Evolutionary conservation across 2,113 vertebrate genomes (phyloP).

Genomic region (Labeo catla): DNA sequence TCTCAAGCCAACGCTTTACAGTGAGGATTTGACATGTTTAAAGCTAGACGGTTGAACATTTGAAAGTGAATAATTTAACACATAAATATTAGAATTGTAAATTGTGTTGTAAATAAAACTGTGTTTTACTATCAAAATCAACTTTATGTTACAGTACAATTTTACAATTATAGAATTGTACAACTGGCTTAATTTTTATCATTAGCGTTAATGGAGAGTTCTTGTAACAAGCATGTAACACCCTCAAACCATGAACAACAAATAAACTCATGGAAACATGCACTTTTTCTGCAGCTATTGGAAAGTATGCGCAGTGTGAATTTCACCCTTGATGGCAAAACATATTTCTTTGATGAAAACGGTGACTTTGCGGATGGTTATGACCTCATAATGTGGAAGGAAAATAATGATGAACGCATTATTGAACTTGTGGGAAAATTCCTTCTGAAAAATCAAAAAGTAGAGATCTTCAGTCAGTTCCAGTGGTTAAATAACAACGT

Average conservation of each 20-base stretch:
- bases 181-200: too few species aligned
- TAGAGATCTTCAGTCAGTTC: conserved; percentile 46
- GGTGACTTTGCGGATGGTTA: conserved; percentile 69
- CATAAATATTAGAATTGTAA: too few species aligned
- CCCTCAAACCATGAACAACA: neutral
- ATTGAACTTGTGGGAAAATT: conserved; percentile 60
- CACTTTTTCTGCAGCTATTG: conserved; percentile 66
- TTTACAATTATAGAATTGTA: too few species aligned
- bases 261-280: neutral
- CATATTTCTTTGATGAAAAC: conserved; percentile 60
- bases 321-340: conserved; percentile 54
- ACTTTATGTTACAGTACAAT: too few species aligned
- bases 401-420: neutral
- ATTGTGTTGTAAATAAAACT: too few species aligned
- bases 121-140: too few species aligned
- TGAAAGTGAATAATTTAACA: too few species aligned
- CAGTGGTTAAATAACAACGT: conserved; percentile 60
- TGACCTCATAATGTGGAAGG: conserved; percentile 64
- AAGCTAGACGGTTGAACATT: too few species aligned
- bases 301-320: conserved; percentile 60
- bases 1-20: neutral
- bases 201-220: neutral
- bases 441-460: conserved; percentile 5
- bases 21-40: neutral
- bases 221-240: neutral